Base-by-base conservation (phyloP, 2,888 invertebrate genomes). In the Drosophila rellima region DNA sequence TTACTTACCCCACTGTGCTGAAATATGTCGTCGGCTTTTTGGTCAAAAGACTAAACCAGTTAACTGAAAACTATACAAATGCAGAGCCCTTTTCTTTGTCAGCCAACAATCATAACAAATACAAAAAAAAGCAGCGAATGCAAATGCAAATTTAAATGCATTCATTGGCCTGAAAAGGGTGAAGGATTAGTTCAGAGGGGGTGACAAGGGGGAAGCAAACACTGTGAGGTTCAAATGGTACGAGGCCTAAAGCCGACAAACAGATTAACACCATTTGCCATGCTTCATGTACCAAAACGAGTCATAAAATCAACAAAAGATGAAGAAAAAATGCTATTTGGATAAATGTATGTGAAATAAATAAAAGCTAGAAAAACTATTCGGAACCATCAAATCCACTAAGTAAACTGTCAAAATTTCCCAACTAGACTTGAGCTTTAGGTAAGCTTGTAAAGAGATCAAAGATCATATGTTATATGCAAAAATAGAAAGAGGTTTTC, bases 1-100 rank as follows among this genome's bases (percentile, higher is more conserved):
- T 35, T 2, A n/a, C 35, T 6, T 7, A 2, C 1, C 8, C 62
- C 62, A 55, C 55, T 55, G 61, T 61, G 35, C 42, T 29, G 8
- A 17, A 17, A 17, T 10, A 17, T 44, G 35, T 37, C 17, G 59
- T 51, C 72, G 66, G 72, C 56, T 54, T 40, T 71, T 65, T 56
- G 67, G 62, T 57, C 44, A 67, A 73, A 51, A 51, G 74, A 51
- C 44, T 33, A 23, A 55, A 54, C 73, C 29, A 59, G 66, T 67
- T 72, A 60, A 59, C 52, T 67, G 77, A 47, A 57, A 63, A 77
- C 54, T 61, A 61, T 66, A 55, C 61, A 66, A 66, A 66, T 66
- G 55, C 40, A 50, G 26, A 52, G 60, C 66, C 61, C 54, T 61
- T 66, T 60, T 52, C 26, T 57, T 45, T 59, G 48, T 45, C 51